Base-by-base conservation (phyloP, 2,888 invertebrate species). In the Drosophila cracens region DNA sequence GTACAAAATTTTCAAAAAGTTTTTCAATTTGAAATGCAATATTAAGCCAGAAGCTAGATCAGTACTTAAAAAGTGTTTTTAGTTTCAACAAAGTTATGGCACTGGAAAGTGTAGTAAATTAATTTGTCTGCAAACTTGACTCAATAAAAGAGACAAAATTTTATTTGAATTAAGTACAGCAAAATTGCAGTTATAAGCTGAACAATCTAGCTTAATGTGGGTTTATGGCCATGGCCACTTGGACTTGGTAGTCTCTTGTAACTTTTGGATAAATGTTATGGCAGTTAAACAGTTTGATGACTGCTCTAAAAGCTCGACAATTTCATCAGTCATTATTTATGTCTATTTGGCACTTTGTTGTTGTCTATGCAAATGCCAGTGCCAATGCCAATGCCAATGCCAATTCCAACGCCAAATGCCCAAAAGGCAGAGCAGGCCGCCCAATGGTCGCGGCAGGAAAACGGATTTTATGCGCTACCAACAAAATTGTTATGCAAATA, bases 311-410 rank as follows among this genome's bases (percentile, higher is more conserved):
- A 74, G 70, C 71, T 74, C 67, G 73, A 71, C 73, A 69, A 78
- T 72, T 88, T 65, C 74, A 72, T 90, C 90, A 74, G 66, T 85
- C 83, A 89, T 86, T 89, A 86, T 90, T 90, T 83, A 90, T 88
- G 85, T 88, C 87, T 74, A 73, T 89, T 78, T 72, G 89, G 77
- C 76, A 75, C 58, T 74, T 72, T 72, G 75, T 58, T 60, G 60
- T 58, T 66, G 69, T 77, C 72, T 77, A 74, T 79, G 87, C 72
- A 75, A 76, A 74, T 85, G 87, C 70, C 74, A 75, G 72, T 84
- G 70, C 74, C 75, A 79, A 74, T 83, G 69, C 74, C 74, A 79
- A 70, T 81, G 70, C 70, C 53, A 53, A 33, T 4, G 7, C 21
- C 31, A 31, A 13, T 25, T 46, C 29, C 57, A 43, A 16, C 31